A percentile compares a stretch with the other conserved stretches of the same genome.
Evolutionary conservation across 2,113 vertebrate genomes (phyloP).

Genomic region (Neoarius graeffei): DNA sequence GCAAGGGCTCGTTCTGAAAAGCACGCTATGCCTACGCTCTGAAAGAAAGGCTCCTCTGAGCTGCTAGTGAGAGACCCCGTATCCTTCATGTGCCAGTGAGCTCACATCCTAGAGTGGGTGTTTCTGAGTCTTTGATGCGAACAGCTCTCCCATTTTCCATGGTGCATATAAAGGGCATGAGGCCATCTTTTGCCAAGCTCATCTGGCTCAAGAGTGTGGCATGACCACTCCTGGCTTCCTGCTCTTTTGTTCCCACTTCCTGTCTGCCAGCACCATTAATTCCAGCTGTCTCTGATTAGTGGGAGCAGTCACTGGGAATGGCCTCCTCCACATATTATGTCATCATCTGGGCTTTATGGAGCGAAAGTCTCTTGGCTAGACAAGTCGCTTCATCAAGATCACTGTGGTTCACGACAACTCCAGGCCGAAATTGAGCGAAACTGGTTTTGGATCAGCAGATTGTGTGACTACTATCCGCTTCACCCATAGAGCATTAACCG

Average conservation of each 20-base stretch:
- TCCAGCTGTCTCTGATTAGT: constrained; percentile 39
- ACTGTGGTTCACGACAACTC: constrained; percentile 6
- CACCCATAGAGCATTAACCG: constrained; percentile 19
- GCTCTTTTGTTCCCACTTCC: constrained; percentile 23
- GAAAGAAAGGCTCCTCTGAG: constrained; percentile 21
- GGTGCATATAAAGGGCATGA: constrained; percentile 8
- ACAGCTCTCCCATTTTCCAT: constrained; percentile 34
- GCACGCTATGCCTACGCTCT: too few relatives aligned
- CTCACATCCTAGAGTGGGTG: constrained; percentile 28
- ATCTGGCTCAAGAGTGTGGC: constrained; percentile 25
- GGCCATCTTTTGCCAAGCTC: constrained; percentile 34
- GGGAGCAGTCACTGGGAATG: constrained; percentile 35
- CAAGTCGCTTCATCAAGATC: background rate
- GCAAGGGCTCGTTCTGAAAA: background rate
- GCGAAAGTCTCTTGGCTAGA: constrained; percentile 1
- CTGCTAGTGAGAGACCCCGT: background rate
- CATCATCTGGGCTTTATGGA: constrained; percentile 7
- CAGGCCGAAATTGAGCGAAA: background rate
- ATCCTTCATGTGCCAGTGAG: constrained; percentile 16
- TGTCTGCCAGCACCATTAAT: constrained; percentile 33
- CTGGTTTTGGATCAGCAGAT: constrained; percentile 21
- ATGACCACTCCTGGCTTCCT: constrained; percentile 43
- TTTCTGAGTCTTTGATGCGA: constrained; percentile 19
- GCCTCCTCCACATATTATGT: constrained; percentile 19
- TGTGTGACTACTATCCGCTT: background rate